Evolutionary conservation across 2,888 invertebrate species (phyloP).

Genomic region (Temnothorax unifasciatus): DNA sequence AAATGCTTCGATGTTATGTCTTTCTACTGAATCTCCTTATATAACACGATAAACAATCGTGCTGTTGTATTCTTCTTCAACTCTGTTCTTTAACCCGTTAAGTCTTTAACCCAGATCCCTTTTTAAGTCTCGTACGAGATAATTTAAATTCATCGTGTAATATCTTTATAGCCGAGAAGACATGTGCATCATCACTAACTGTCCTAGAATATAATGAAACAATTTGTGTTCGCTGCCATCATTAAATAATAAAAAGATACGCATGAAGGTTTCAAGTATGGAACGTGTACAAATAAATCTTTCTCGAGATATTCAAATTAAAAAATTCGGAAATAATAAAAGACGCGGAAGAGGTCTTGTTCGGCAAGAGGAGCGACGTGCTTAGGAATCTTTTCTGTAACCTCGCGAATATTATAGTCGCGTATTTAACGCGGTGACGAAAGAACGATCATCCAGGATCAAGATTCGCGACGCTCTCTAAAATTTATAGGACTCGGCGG

Average conservation of each 20-base stretch:
- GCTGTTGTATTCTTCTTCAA: background rate
- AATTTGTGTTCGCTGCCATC: background rate
- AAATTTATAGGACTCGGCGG: constrained; percentile 1
- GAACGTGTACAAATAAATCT: background rate
- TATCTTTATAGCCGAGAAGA: background rate
- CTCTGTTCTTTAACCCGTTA: constrained; percentile 6
- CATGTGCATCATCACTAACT: background rate
- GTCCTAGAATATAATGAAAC: background rate
- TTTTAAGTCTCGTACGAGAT: constrained; percentile 9
- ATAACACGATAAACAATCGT: background rate
- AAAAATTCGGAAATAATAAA: background rate
- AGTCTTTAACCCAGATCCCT: constrained; percentile 6
- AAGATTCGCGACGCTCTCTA: background rate
- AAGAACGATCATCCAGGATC: background rate
- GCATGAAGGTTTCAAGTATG: background rate
- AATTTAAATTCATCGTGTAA: constrained; percentile 18
- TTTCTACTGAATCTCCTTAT: background rate
- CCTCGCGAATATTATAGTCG: background rate
- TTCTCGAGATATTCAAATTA: background rate
- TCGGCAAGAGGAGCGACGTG: background rate
- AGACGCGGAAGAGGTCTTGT: no score
- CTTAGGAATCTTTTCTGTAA: background rate
- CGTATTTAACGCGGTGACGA: background rate
- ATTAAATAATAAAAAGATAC: background rate
- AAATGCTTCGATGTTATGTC: background rate